A percentile compares a stretch with the other conserved stretches of the same genome.
phyloP scores from a whole-genome alignment of 2,888 invertebrate species.

The Microctonus aethiopoides region DNA sequence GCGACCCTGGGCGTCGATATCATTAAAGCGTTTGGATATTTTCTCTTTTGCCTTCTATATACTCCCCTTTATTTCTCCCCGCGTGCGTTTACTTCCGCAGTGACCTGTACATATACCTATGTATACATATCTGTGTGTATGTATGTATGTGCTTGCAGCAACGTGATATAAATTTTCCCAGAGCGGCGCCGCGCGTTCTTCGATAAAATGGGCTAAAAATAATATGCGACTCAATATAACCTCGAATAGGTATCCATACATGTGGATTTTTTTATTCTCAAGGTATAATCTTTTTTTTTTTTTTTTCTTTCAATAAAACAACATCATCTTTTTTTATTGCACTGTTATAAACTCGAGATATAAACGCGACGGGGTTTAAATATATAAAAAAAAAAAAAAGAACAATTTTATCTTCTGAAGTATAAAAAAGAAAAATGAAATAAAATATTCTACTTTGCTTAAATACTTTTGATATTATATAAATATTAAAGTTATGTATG shows the following conservation, averaged over 20 bases:
- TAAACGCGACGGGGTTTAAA: too few species aligned
- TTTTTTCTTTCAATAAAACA: not conserved
- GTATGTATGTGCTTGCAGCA: not conserved
- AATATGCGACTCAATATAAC: slow-evolving; percentile 34
- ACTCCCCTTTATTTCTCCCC: not conserved
- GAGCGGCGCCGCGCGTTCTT: slow-evolving; percentile 7
- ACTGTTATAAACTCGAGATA: not conserved
- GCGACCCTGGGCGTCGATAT: slow-evolving; percentile 31
- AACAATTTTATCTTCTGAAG: not conserved
- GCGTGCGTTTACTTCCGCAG: slow-evolving; percentile 16
- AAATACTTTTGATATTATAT: not conserved
- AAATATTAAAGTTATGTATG: too few species aligned
- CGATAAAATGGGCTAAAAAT: slow-evolving; percentile 35
- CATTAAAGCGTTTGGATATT: slow-evolving; percentile 33
- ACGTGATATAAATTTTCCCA: slow-evolving; percentile 1
- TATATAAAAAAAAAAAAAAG: not conserved
- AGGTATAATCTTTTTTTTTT: slow-evolving; percentile 20
- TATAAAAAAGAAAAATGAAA: not conserved
- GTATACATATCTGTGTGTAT: not conserved
- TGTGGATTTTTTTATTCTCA: slow-evolving; percentile 11
- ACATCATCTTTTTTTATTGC: not conserved
- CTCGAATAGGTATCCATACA: not conserved
- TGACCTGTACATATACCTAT: not conserved
- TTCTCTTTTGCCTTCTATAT: not conserved
- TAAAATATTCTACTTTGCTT: not conserved